phyloP scores from a whole-genome alignment of 1,140 invertebrate species.

The Magallana angulata region DNA sequence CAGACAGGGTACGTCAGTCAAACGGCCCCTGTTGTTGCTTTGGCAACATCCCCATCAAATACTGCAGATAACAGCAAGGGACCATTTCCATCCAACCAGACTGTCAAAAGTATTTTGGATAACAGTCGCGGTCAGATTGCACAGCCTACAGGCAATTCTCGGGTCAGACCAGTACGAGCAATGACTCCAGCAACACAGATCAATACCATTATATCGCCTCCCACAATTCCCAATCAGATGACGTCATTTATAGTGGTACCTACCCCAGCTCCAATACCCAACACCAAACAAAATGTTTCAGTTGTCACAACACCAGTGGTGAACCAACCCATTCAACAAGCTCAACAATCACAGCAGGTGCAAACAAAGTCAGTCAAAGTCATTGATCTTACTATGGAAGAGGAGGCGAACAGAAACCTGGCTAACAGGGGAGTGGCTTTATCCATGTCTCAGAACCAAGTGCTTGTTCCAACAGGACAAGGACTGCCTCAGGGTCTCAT shows the following conservation, averaged over 20 bases:
- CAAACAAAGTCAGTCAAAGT: conserved; percentile 52
- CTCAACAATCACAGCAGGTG: not conserved
- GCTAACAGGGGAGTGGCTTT: conserved; percentile 30
- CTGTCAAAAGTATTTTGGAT: conserved; percentile 56
- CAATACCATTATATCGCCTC: not conserved
- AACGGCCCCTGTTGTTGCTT: not conserved
- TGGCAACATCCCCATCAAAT: not conserved
- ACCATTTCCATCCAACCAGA: conserved; percentile 49
- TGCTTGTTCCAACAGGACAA: conserved; percentile 50
- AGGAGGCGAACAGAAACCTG: conserved; percentile 54
- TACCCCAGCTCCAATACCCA: conserved; percentile 32
- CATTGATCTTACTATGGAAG: conserved; percentile 66
- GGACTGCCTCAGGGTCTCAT: conserved; percentile 54
- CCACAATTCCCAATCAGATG: not conserved
- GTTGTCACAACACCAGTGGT: conserved; percentile 31
- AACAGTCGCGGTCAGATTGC: conserved; percentile 30
- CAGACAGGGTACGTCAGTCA: not conserved
- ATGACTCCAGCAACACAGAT: not conserved
- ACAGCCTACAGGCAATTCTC: conserved; percentile 23
- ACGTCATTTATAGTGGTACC: conserved; percentile 51
- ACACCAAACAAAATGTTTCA: conserved; percentile 18
- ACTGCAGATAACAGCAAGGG: not conserved
- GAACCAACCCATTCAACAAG: conserved; percentile 14
- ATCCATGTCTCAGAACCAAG: conserved; percentile 15
- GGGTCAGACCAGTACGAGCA: not conserved